A percentile compares a stretch with the other conserved stretches of the same genome.
Conservation (phyloP, 2,888 invertebrate species). For the Sphaerophoria rueppellii region DNA sequence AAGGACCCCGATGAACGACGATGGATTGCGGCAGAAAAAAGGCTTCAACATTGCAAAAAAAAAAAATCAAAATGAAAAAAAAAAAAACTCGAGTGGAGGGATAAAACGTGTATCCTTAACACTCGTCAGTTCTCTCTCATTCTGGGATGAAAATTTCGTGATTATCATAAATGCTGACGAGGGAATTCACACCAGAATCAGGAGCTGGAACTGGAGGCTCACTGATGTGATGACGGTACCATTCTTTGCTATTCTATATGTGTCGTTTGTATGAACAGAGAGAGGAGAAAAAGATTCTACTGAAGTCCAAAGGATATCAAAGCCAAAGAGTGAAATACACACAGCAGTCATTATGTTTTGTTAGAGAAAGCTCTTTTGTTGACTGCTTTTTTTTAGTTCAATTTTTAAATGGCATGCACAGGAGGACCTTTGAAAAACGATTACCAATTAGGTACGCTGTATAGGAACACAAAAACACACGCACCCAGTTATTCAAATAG, state of each 20-base stretch:
- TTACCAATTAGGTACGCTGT: constrained; percentile 40
- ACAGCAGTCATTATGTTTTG: constrained; percentile 39
- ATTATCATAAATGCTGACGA: constrained; percentile 73
- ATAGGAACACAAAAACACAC: neutral
- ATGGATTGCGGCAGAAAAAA: constrained; percentile 64
- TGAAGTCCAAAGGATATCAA: constrained; percentile 52
- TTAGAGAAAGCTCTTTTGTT: constrained; percentile 20
- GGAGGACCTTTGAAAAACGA: constrained; percentile 40
- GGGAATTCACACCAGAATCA: constrained; percentile 68
- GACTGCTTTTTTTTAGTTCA: constrained; percentile 8
- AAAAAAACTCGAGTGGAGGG: constrained; percentile 47
- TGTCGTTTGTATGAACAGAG: neutral
- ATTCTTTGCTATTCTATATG: constrained; percentile 2
- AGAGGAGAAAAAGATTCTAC: constrained; percentile 4
- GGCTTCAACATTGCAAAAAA: constrained; percentile 26
- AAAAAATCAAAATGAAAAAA: constrained; percentile 36
- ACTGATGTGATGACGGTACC: constrained; percentile 40
- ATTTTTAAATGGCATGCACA: constrained; percentile 37
- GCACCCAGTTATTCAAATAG: neutral
- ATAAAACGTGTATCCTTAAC: constrained; percentile 70
- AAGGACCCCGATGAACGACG: constrained; percentile 19
- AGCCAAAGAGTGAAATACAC: constrained; percentile 45
- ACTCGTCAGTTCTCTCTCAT: constrained; percentile 64
- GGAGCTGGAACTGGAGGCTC: constrained; percentile 20
- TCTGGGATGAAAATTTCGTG: constrained; percentile 67